Percentiles rank a stretch among this genome's conserved stretches.
Evolutionary conservation across 2,113 vertebrate species (phyloP).

Genomic region (Thalassarche chlororhynchos): DNA sequence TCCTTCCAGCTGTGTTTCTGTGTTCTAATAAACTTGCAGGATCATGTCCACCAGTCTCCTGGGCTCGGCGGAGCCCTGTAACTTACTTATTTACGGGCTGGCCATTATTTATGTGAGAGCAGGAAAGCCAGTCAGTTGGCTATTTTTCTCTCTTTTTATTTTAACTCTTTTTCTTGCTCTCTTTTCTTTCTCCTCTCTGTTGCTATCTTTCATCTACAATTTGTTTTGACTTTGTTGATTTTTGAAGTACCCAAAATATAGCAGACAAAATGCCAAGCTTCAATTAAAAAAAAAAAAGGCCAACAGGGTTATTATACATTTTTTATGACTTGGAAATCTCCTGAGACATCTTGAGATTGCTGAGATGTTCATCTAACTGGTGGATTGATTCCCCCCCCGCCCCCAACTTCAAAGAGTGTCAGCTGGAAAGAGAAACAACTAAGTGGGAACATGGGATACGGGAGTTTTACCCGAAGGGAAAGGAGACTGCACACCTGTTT

Average conservation of each 20-base stretch:
- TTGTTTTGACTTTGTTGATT: constrained; percentile 6
- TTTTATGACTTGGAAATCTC: constrained; percentile 69
- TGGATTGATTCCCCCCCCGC: constrained; percentile 5
- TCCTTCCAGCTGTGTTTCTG: constrained; percentile 25
- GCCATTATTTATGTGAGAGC: constrained; percentile 46
- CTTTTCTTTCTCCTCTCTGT: neutral
- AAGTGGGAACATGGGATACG: constrained; percentile 10
- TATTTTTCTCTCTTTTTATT: constrained; percentile 11
- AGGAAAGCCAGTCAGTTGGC: neutral
- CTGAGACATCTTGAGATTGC: constrained; percentile 35
- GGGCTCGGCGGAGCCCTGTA: neutral
- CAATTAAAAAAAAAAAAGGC: constrained; percentile 22
- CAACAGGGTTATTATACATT: constrained; percentile 27
- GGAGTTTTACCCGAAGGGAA: neutral
- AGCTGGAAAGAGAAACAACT: constrained; percentile 56
- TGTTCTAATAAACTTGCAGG: constrained; percentile 38
- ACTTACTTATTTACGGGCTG: constrained; percentile 43
- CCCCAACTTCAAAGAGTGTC: constrained; percentile 18
- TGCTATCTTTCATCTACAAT: neutral
- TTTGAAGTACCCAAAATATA: constrained; percentile 7
- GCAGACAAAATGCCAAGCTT: neutral
- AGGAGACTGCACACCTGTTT: neutral
- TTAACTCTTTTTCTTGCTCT: neutral
- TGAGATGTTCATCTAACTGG: constrained; percentile 53
- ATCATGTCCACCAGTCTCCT: constrained; percentile 36